Base-by-base conservation (phyloP, 2,797 vertebrate species). In the Sylvilagus floridanus region DNA sequence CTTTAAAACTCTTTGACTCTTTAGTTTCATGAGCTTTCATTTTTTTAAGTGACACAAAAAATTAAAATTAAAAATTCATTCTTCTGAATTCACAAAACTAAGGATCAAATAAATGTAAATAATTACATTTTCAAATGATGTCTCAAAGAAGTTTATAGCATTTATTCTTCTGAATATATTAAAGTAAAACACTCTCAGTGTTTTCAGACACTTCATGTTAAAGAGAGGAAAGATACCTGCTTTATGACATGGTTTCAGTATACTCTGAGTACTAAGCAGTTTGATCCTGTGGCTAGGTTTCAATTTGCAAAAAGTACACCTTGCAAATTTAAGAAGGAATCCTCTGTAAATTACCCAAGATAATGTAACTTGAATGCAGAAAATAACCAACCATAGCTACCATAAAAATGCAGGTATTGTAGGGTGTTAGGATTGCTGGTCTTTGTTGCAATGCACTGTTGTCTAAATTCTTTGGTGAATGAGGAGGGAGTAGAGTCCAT, bases 381-480 rank as follows among this genome's bases (percentile, higher is more conserved):
- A 85, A 3, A 73, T 86, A 14, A 26, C 78, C 86, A 87, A 78
- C 91, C 26, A 83, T 42, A 90, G 50, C 95, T 97, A 42, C 63
- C 95, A 75, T 22, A 92, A 96, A 92, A 96, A 88, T 90, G 81
- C 7, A 62, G 66, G 84, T 69, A 63, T 84, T 68, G 19, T n/a
- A 37, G 63, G 35, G 26, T 52, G 19, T n/a, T 75, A 90, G 88
- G 79, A 87, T 42, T 37, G 81, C 83, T 90, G 90, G 62, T 87
- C 94, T 93, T 79, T 93, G 85, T 68, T 92, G 92, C 94, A 62
- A 92, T 90, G 87, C 90, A 50, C 71, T 83, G n/a, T 47, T 16
- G 54, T 93, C 93, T 98, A 98, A 97, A 98, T 98, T 97, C 75
- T 98, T 24, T 98, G 98, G 95, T 68, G 96, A 95, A 98, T 98